Evolutionary conservation across 2,113 vertebrate genomes (phyloP), one percentile per base, ranked within the genome.

Genomic region (Indicator maculatus): DNA sequence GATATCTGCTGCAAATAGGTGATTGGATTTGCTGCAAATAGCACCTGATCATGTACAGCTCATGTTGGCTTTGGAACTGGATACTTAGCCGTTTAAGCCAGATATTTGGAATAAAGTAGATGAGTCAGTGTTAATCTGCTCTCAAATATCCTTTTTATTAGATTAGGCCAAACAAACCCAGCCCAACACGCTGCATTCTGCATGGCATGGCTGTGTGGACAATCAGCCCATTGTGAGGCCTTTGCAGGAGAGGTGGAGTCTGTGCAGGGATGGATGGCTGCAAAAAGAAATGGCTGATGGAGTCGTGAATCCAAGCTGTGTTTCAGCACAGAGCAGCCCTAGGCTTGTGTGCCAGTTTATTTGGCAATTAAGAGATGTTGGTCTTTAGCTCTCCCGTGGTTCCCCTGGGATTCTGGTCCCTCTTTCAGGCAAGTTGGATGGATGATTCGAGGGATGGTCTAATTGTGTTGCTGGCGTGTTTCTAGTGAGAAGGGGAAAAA

Each of bases 111-210:
- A 72, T 84, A 59, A 92, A 92, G 76, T 84, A 53, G 92, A 82
- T 89, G 92, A 90, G 58, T 95, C 41, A 16, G 69, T 74, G 58
- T 84, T 96, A 93, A 93, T 92, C 90, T 92, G 65, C 86, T 93
- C 65, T 95, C 83, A 72, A 53, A 84, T 89, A 86, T 86, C 88
- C 81, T 75, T 93, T 88, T 90, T 84, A 87, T 89, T 84, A 84
- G 93, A 90, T 96, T 82, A 93, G 64, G 88, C 45, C 75, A 75
- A 96, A 91, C 70, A 53, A 67, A 95, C 84, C 1, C 66, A 90
- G 90, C 81, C 66, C 44, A 82, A 53, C 80, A 84, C 74, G 66
- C 74, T 65, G 45, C 30, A 4, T 85, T 73, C 47, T 75, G 64
- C 6, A 0, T 3, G 6, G 33, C 0, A 1, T 53, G 64, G 82